Conservation (phyloP, 2,797 vertebrate species). For the Cuniculus paca region DNA sequence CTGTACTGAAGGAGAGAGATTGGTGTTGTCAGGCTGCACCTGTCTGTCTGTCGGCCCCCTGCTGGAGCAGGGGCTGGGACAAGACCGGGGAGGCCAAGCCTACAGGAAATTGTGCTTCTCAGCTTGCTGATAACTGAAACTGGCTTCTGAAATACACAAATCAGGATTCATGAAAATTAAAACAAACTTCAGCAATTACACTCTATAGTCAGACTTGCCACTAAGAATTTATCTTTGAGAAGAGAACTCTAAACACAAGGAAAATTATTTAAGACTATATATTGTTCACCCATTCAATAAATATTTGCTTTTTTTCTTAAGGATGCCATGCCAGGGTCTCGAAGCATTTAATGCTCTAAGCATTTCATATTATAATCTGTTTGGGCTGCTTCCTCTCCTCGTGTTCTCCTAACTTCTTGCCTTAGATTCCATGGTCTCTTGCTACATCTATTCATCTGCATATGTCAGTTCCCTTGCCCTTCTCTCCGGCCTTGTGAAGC, state of each 20-base stretch:
- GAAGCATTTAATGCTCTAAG: neutral
- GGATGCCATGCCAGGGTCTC: neutral
- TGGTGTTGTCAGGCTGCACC: too few relatives aligned
- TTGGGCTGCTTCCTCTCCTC: neutral
- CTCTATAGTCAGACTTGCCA: neutral
- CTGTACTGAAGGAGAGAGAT: neutral
- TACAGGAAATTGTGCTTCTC: too few relatives aligned
- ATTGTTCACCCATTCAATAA: neutral
- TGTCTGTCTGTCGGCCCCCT: too few relatives aligned
- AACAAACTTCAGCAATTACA: neutral
- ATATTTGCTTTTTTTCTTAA: slow-evolving; percentile 4
- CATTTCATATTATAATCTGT: neutral
- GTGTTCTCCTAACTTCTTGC: neutral
- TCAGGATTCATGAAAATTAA: neutral
- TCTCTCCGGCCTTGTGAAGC: neutral
- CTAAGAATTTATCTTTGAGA: slow-evolving; percentile 7
- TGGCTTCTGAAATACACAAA: neutral
- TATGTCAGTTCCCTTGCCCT: neutral
- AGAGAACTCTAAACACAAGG: neutral
- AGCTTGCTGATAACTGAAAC: neutral
- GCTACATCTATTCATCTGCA: too few relatives aligned
- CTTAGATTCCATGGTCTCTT: neutral
- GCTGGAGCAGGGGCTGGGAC: neutral
- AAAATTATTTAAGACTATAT: neutral
- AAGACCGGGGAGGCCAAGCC: fast-evolving